Base-by-base conservation (phyloP, 2,113 vertebrate species). In the Nansenia antarctica region DNA sequence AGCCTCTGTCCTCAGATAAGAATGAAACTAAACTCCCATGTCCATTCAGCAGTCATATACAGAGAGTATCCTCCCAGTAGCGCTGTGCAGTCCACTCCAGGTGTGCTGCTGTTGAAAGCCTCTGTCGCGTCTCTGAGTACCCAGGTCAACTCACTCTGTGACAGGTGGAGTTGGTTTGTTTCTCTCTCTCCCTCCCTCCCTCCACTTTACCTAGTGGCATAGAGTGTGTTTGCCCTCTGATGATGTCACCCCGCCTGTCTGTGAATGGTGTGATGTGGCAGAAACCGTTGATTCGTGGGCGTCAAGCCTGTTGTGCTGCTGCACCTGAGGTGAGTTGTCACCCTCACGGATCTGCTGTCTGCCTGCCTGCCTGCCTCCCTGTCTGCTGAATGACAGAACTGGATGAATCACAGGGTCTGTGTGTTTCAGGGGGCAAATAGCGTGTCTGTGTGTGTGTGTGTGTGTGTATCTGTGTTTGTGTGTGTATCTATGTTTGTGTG, bases 61-160 rank as follows among this genome's bases (percentile, higher is more conserved):
- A 60, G 22, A 24, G 32, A 18, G 9, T 60, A 34, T 34, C 62
- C 66, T 37, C 59, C 54, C 24, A 71, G 60, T 11, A n/a, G 45
- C 57, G 54, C 15, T 15, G 9, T 49, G 30, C 67, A 18, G 20
- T 18, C 32, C 63, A 35, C 54, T 67, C 47, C 76, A 82, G 78
- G 85, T 86, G 82, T 70, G 76, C 66, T 70, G n/a, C n/a, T 3
- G n/a, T 35, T 72, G 53, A 82, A 77, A 76, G 71, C 73, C 62
- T 73, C 30, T 54, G 15, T 49, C 65, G 65, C 45, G 3, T 34
- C 39, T 31, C 34, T 58, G 15, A 67, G 76, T 62, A 73, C 31
- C 61, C 71, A 76, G 70, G 65, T 70, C 71, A 78, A 75, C 77
- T 84, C 72, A 80, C 31, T 73, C 80, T 83, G 63, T 62, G 78